Percentiles rank a stretch among this genome's conserved stretches.
Evolutionary conservation across 2,797 vertebrate genomes (phyloP).

Genomic region (Columba guinea): DNA sequence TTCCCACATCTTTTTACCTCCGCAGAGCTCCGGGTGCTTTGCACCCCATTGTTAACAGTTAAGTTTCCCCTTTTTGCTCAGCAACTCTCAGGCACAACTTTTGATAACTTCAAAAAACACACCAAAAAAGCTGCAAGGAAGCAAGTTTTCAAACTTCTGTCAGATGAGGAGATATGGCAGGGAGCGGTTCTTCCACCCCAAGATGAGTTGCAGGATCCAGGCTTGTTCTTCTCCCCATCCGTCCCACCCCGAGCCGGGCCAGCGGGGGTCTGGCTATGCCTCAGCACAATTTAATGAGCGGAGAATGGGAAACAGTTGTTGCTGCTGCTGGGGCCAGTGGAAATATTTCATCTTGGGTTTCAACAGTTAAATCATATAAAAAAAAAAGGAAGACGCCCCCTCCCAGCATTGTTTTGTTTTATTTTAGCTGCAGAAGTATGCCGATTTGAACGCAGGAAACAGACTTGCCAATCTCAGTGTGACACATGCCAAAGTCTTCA

Average conservation of each 20-base stretch:
- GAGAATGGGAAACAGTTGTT: conserved; percentile 41
- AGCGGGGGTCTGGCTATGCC: not conserved
- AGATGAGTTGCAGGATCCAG: not conserved
- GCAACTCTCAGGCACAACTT: not conserved
- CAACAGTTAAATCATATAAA: not conserved
- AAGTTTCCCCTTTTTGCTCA: not conserved
- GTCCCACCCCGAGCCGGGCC: not conserved
- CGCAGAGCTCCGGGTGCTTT: not conserved
- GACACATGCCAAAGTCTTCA: not conserved
- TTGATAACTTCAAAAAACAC: not conserved
- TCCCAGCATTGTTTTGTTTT: conserved; percentile 1
- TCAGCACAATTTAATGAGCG: conserved; percentile 35
- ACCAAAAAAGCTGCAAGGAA: not conserved
- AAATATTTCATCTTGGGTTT: conserved; percentile 37
- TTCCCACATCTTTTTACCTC: not conserved
- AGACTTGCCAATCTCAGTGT: not conserved
- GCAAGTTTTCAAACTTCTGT: not conserved
- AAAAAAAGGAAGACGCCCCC: not conserved
- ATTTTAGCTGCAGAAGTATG: not conserved
- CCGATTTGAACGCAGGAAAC: not conserved
- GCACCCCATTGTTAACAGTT: not conserved
- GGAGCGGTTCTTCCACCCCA: not conserved
- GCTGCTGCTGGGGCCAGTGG: not conserved
- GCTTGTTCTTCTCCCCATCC: not conserved
- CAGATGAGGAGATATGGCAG: not conserved